A percentile compares a stretch with the other conserved stretches of the same genome.
phyloP scores from a whole-genome alignment of 2,888 invertebrate genomes.

The Philaethria dido region DNA sequence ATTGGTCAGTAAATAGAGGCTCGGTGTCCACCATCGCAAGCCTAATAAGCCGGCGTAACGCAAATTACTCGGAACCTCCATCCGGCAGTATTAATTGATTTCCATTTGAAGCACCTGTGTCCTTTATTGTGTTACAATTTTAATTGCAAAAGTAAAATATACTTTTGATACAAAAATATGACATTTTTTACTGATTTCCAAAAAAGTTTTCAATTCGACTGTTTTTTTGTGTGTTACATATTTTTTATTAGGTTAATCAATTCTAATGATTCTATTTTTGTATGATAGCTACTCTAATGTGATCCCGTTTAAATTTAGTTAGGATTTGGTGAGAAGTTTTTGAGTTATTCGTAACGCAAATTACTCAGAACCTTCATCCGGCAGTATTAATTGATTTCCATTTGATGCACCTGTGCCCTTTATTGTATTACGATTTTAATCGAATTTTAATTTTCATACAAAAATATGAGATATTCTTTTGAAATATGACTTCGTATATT shows the following conservation, averaged over 20 bases:
- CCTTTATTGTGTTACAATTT: conserved; percentile 47
- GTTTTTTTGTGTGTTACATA: too few species aligned
- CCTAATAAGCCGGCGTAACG: conserved; percentile 47
- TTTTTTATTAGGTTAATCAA: too few species aligned
- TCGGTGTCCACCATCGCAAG: conserved; percentile 38
- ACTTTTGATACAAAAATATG: too few species aligned
- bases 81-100: conserved; percentile 75
- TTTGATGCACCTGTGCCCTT: conserved; percentile 66
- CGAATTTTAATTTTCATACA: conserved; percentile 1
- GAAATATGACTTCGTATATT: too few species aligned
- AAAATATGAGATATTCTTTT: background rate
- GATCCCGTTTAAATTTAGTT: too few species aligned
- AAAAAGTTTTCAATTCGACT: too few species aligned
- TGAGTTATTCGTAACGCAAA: conserved; percentile 47
- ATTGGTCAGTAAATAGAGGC: conserved; percentile 32
- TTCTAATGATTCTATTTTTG: too few species aligned
- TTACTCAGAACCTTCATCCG: conserved; percentile 48
- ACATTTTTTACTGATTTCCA: too few species aligned
- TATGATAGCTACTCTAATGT: too few species aligned
- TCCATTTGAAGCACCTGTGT: conserved; percentile 69
- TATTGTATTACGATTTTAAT: conserved; percentile 45
- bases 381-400: conserved; percentile 76
- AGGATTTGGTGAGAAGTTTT: too few species aligned
- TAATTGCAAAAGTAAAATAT: too few species aligned
- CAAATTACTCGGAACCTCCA: conserved; percentile 46